Conservation (phyloP, 1,140 invertebrate species). For the Ectropis grisescens region DNA sequence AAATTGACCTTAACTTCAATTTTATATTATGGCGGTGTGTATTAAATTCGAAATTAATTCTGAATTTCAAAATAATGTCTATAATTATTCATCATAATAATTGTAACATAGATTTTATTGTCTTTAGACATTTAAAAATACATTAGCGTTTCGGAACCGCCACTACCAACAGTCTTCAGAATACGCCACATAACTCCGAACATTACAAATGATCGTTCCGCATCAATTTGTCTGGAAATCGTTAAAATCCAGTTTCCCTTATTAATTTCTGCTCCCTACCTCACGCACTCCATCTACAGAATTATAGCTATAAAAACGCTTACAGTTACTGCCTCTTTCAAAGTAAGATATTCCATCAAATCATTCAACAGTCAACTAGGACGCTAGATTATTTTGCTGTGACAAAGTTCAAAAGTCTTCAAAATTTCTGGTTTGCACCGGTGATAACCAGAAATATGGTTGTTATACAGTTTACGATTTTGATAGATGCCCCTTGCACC, state of each 20-base stretch:
- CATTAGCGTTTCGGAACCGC: background rate
- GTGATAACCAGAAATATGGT: background rate
- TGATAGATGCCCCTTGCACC: no score
- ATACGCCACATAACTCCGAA: constrained; percentile 22
- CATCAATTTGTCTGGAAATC: constrained; percentile 55
- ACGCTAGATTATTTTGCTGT: no score
- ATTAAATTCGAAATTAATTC: background rate
- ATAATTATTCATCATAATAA: background rate
- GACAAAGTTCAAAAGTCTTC: no score
- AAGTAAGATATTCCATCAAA: no score
- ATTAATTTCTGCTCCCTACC: constrained; percentile 57
- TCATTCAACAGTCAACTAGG: no score
- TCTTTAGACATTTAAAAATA: background rate
- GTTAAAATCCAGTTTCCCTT: constrained; percentile 63
- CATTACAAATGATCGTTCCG: constrained; percentile 52
- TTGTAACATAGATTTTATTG: background rate
- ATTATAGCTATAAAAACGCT: no score
- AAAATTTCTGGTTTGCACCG: no score
- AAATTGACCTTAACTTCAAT: no score
- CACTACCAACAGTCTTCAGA: constrained; percentile 6
- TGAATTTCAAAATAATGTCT: background rate
- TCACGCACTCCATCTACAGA: no score
- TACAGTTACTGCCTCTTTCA: no score
- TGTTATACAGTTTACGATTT: background rate
- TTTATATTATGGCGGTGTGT: no score